Evolutionary conservation across 1,140 invertebrate genomes (phyloP).

Genomic region (Chrysopa pallens): DNA sequence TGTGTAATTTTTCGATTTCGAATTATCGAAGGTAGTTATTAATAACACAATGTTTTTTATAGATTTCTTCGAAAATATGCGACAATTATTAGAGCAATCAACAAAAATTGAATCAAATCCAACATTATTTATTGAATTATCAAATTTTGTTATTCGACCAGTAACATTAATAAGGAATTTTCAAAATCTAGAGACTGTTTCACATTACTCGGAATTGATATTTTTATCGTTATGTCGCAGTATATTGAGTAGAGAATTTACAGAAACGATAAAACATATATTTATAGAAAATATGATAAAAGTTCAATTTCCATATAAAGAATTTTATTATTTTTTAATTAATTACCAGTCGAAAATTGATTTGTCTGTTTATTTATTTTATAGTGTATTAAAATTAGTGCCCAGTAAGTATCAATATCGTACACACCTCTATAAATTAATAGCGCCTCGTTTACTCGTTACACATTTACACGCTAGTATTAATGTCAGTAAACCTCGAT

Average conservation of each 20-base stretch:
- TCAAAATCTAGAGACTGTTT: neutral
- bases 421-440: no score
- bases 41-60: slow-evolving; percentile 15
- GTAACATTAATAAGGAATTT: neutral
- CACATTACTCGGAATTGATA: slow-evolving; percentile 9
- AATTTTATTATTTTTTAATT: slow-evolving; percentile 27
- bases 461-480: no score
- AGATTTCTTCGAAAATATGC: slow-evolving; percentile 58
- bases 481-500: no score
- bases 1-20: slow-evolving; percentile 1
- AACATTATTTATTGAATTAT: neutral
- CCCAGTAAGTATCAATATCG: neutral
- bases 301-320: slow-evolving; percentile 26
- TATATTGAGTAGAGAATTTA: slow-evolving; percentile 21
- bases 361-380: slow-evolving; percentile 27
- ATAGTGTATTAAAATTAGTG: slow-evolving; percentile 20
- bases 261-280: slow-evolving; percentile 23
- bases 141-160: neutral
- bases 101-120: neutral
- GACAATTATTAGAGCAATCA: slow-evolving; percentile 42
- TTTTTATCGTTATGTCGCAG: slow-evolving; percentile 18
- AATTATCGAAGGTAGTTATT: slow-evolving; percentile 18
- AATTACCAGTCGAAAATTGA: slow-evolving; percentile 7
- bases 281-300: slow-evolving; percentile 29
- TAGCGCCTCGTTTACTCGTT: no score